These are phyloP conservation scores for Cremastinae sp. DNA, from an alignment of 2,888 invertebrate species.

Conservation along the genomic window DNA sequence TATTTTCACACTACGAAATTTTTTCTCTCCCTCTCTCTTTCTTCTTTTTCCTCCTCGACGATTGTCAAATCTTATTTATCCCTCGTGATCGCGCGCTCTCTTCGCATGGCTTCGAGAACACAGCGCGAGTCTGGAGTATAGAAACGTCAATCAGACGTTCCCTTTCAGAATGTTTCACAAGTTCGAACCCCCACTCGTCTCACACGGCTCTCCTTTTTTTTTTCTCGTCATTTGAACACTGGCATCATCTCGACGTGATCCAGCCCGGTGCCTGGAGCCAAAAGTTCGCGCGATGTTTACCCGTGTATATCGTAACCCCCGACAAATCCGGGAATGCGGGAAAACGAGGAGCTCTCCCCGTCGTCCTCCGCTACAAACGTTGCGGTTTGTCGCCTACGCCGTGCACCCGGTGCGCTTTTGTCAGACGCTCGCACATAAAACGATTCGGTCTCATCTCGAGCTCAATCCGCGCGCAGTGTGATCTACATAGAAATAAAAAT, in stretches of 20 bases:
- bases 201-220: constrained; percentile 1
- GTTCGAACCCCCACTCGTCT: constrained; percentile 25
- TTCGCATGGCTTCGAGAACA: constrained; percentile 53
- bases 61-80: constrained; percentile 76
- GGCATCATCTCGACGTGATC: constrained; percentile 31
- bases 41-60: constrained; percentile 47
- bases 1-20: constrained; percentile 70
- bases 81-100: constrained; percentile 59
- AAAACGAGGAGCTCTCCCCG: neutral
- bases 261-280: constrained; percentile 4
- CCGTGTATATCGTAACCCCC: constrained; percentile 26
- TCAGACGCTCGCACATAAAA: neutral
- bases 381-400: constrained; percentile 37
- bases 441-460: constrained; percentile 25
- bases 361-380: constrained; percentile 22
- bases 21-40: constrained; percentile 49
- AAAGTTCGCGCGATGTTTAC: constrained; percentile 38
- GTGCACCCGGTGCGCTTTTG: constrained; percentile 21
- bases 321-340: constrained; percentile 20
- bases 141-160: constrained; percentile 76
- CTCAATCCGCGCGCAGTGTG: too few relatives aligned
- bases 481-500: neutral
- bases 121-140: constrained; percentile 65
- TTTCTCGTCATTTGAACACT: constrained; percentile 41
- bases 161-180: constrained; percentile 72